These are phyloP conservation scores for Melierax canorus DNA, from an alignment of 2,113 vertebrate species.

Conservation along the genomic window DNA sequence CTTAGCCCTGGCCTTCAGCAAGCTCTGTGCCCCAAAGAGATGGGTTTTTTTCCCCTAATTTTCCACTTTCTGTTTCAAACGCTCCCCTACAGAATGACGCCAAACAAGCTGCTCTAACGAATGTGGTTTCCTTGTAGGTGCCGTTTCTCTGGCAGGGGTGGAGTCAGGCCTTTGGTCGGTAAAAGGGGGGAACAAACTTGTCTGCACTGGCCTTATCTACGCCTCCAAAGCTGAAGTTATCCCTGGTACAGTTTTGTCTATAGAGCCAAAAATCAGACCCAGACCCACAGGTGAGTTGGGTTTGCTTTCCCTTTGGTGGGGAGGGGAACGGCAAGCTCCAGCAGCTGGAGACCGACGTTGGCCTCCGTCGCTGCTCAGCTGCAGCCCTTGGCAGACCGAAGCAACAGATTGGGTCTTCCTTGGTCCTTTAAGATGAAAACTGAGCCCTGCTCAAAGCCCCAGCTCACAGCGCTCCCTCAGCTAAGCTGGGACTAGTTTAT, in stretches of 20 bases:
- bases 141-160: constrained; percentile 75
- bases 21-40: not conserved
- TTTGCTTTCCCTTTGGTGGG: not conserved
- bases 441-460: not conserved
- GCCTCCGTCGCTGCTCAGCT: not conserved
- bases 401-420: not conserved
- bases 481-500: not conserved
- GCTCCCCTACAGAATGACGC: not conserved
- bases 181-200: constrained; percentile 89
- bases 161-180: constrained; percentile 87
- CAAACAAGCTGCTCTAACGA: rapidly evolving
- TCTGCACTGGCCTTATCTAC: constrained; percentile 85
- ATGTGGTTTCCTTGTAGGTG: constrained; percentile 65
- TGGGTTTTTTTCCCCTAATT: not conserved
- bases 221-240: constrained; percentile 86
- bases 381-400: not conserved
- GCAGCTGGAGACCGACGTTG: rapidly evolving
- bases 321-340: rapidly evolving
- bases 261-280: constrained; percentile 78
- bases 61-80: not conserved
- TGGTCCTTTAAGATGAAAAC: not conserved
- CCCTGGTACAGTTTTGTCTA: constrained; percentile 76
- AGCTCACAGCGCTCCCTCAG: not conserved
- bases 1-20: not conserved
- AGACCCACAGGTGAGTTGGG: constrained; percentile 73